Evolutionary conservation across 2,888 invertebrate species (phyloP), one percentile per base, ranked within the genome.

Genomic region (Dexiosoma caninum): DNA sequence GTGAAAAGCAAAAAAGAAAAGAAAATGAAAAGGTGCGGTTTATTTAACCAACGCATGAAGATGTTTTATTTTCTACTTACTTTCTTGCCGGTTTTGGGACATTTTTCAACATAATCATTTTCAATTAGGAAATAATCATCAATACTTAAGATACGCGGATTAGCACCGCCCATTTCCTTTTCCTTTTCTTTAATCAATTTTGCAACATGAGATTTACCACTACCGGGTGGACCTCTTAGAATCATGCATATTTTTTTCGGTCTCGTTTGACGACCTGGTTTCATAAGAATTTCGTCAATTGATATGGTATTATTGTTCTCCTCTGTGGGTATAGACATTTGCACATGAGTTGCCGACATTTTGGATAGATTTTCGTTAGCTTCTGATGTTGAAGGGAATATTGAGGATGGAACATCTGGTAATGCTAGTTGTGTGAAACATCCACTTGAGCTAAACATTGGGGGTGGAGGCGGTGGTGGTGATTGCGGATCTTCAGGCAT

Each of bases 121-220:
- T 96, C 96, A 77, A 95, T 94, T 93, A 98, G 95, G 87, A 98
- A 98, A 90, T 98, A 98, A 91, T 98, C 98, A 89, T 98, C 98
- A 79, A 98, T 93, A 79, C 97, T 97, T 87, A 98, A 92, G 86
- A 98, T 96, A 84, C 98, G 92, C 0, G 96, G 97, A n/a, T 96
- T 95, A 74, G 95, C 94, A 5, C 97, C 97, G 44, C 96, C 95
- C 90, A 95, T 94, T 88, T 96, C 95, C 0, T 96, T 93, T 92
- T 94, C 94, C 87, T 92, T 93, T 77, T 94, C 94, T 88, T 97
- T 96, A 83, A 97, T 96, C 78, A 97, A 91, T 91, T 96, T 96
- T 0, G 97, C 96, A 79, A 97, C 92, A 90, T 95, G 95, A 7
- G 97, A 96, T 91, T 98, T 98, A 40, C 98, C 98, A 89, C 97